A percentile compares a stretch with the other conserved stretches of the same genome.
phyloP scores from a whole-genome alignment of 2,888 invertebrate species.

The Schizaphis graminum region DNA sequence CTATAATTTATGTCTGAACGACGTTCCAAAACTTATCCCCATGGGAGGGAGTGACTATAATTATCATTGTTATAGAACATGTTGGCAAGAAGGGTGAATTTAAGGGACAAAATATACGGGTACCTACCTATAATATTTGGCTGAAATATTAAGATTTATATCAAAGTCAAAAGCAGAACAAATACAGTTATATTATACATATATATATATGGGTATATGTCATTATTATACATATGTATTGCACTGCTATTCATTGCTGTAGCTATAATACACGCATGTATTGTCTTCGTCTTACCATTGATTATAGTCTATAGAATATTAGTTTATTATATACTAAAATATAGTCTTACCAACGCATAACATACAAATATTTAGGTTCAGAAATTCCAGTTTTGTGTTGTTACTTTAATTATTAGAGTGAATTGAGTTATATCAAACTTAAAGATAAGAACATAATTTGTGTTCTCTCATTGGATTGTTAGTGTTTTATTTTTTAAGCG shows the following conservation, averaged over 20 bases:
- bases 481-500: too few species aligned
- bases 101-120: background rate
- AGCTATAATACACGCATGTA: background rate
- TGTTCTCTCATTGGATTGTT: too few species aligned
- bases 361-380: too few species aligned
- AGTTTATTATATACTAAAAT: too few species aligned
- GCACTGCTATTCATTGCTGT: background rate
- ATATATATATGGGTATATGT: background rate
- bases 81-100: conserved; percentile 10
- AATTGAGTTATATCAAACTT: too few species aligned
- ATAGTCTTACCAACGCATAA: too few species aligned
- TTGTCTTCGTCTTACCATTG: too few species aligned
- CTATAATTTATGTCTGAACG: conserved; percentile 1
- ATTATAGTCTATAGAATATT: too few species aligned
- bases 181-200: background rate
- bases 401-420: too few species aligned
- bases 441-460: too few species aligned
- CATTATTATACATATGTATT: background rate
- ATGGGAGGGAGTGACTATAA: conserved; percentile 19
- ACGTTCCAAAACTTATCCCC: conserved; percentile 39
- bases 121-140: background rate
- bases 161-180: background rate
- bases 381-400: too few species aligned
- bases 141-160: background rate
- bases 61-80: conserved; percentile 21